These are phyloP conservation scores for Pyrochroa serraticornis DNA, from an alignment of 2,888 invertebrate genomes.

Conservation along the genomic window DNA sequence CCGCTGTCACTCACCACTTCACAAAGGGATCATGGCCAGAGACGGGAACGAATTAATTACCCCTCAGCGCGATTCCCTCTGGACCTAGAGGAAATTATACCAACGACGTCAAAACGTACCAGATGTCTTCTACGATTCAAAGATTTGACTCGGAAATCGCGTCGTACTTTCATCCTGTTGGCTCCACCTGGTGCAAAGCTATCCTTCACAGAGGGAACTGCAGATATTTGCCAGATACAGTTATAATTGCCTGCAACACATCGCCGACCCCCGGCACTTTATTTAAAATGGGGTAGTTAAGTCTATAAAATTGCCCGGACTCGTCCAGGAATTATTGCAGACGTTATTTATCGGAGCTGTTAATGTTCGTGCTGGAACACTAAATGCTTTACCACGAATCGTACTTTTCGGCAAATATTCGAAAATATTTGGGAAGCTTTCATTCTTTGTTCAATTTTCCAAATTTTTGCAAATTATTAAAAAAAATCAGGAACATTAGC, in stretches of 20 bases:
- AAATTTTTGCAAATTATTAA: too few relatives aligned
- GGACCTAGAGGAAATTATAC: background rate
- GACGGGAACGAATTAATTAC: constrained; percentile 36
- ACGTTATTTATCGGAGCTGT: constrained; percentile 44
- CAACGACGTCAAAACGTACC: too few relatives aligned
- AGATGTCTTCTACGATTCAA: too few relatives aligned
- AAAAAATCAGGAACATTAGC: too few relatives aligned
- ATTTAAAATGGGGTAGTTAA: constrained; percentile 50
- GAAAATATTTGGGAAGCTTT: too few relatives aligned
- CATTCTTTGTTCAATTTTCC: too few relatives aligned
- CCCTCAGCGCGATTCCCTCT: constrained; percentile 10
- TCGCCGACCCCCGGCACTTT: constrained; percentile 44
- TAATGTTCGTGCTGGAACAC: constrained; percentile 32
- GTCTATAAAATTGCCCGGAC: constrained; percentile 49
- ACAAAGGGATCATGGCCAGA: constrained; percentile 31
- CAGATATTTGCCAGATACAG: constrained; percentile 44
- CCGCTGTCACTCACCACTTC: constrained; percentile 35
- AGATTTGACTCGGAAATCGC: too few relatives aligned
- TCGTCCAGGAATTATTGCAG: constrained; percentile 40
- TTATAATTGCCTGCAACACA: constrained; percentile 54
- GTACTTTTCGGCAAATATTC: too few relatives aligned
- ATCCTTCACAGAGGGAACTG: constrained; percentile 31
- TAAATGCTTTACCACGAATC: too few relatives aligned
- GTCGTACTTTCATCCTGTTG: constrained; percentile 6
- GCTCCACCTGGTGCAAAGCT: constrained; percentile 31